Evolutionary conservation across 2,113 vertebrate species (phyloP).

Genomic region (Mus spicilegus): DNA sequence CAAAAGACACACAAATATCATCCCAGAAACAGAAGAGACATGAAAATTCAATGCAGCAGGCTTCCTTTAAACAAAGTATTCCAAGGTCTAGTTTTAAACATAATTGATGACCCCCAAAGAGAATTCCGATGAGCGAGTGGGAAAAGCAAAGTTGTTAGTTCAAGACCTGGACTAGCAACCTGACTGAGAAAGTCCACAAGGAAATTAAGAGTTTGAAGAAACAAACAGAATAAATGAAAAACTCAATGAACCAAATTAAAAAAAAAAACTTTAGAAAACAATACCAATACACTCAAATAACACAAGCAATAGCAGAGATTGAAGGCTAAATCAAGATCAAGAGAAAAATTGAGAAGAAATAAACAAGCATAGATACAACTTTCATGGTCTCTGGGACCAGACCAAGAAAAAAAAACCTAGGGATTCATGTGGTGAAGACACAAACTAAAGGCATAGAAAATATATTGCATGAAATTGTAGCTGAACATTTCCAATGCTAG

Average conservation of each 20-base stretch:
- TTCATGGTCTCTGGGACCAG: neutral
- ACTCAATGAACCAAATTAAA: neutral
- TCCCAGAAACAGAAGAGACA: neutral
- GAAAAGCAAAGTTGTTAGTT: neutral
- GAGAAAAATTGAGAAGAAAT: neutral
- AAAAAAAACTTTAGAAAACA: neutral
- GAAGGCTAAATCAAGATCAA: neutral
- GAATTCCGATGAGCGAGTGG: neutral
- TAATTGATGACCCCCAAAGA: neutral
- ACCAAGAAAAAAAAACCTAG: neutral
- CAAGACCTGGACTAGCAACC: neutral
- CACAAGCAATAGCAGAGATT: neutral
- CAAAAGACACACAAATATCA: neutral
- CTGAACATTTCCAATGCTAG: neutral
- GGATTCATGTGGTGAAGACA: neutral
- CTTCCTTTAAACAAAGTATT: neutral
- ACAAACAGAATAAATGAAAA: neutral
- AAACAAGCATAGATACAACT: neutral
- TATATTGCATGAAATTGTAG: neutral
- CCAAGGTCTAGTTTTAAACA: neutral
- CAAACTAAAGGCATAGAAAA: neutral
- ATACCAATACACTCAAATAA: neutral
- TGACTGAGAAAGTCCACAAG: neutral
- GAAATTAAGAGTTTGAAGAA: neutral
- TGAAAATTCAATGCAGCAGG: neutral